Conservation (phyloP, 2,797 vertebrate genomes). For the Astyanax mexicanus region DNA sequence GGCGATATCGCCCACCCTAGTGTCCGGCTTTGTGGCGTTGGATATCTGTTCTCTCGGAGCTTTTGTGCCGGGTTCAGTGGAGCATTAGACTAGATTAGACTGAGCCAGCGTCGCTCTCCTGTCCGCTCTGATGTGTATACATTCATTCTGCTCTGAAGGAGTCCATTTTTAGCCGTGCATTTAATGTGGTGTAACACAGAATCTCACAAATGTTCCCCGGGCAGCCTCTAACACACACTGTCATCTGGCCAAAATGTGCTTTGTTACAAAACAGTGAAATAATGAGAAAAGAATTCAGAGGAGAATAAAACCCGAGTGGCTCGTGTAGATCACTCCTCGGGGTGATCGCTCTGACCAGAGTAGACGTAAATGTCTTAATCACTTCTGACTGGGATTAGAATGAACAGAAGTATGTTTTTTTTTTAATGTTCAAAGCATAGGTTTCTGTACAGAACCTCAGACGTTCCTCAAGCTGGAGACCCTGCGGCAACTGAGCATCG, state of each 20-base stretch:
- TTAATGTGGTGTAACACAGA: slow-evolving; percentile 18
- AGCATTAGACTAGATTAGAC: slow-evolving; percentile 33
- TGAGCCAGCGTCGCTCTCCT: slow-evolving; percentile 35
- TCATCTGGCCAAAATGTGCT: slow-evolving; percentile 6
- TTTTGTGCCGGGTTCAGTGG: slow-evolving; percentile 4
- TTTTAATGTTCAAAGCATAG: neutral
- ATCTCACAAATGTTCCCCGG: neutral
- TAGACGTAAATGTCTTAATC: neutral
- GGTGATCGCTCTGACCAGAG: neutral
- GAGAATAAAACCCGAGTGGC: neutral
- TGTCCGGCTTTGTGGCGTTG: slow-evolving; percentile 32
- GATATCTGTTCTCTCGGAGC: slow-evolving; percentile 27
- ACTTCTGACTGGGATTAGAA: neutral
- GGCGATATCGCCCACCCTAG: too few relatives aligned
- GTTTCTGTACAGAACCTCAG: neutral
- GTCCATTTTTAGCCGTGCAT: slow-evolving; percentile 29
- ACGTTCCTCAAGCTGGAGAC: neutral
- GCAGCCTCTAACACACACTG: neutral
- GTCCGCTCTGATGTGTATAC: slow-evolving; percentile 14
- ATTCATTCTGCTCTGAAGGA: slow-evolving; percentile 31
- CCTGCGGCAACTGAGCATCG: neutral
- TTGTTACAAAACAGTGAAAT: neutral
- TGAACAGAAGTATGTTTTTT: slow-evolving; percentile 9
- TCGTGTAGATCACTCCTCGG: neutral
- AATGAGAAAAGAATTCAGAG: neutral